These are phyloP conservation scores for Craterocephalus amniculus DNA, from an alignment of 2,797 vertebrate genomes.

Conservation along the genomic window DNA sequence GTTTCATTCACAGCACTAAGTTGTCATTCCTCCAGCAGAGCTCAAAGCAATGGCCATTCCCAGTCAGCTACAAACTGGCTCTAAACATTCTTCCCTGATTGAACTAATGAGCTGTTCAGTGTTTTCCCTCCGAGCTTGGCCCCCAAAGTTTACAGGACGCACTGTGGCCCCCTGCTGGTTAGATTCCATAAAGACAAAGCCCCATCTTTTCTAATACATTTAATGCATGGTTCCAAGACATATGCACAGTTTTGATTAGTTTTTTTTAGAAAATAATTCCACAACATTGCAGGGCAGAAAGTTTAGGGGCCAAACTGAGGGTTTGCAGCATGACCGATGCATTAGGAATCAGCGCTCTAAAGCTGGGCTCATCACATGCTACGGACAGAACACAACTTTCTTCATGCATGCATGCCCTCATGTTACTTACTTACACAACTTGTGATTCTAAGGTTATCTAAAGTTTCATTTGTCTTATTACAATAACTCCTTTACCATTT, in stretches of 20 bases:
- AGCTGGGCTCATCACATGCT: background rate
- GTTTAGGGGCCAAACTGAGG: background rate
- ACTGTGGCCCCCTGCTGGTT: constrained; percentile 64
- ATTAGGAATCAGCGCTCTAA: background rate
- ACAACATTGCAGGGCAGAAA: background rate
- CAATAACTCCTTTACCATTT: background rate
- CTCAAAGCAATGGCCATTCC: constrained; percentile 22
- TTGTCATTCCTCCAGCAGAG: constrained; percentile 48
- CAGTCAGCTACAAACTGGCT: constrained; percentile 22
- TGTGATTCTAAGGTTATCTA: background rate
- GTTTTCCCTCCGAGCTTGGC: constrained; percentile 6
- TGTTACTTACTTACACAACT: background rate
- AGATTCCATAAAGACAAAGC: constrained; percentile 11
- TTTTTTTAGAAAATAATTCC: background rate
- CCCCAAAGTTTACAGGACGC: background rate
- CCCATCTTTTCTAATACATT: background rate
- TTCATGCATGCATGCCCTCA: background rate
- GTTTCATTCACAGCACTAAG: constrained; percentile 49
- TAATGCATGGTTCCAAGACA: background rate
- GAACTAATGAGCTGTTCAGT: constrained; percentile 24
- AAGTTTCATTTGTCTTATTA: background rate
- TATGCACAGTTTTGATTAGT: background rate
- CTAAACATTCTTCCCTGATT: constrained; percentile 29
- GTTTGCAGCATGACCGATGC: background rate
- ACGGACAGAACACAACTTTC: background rate